Evolutionary conservation across 2,797 vertebrate species (phyloP), one percentile per base, ranked within the genome.

Genomic region (Enteromius viviparus): DNA sequence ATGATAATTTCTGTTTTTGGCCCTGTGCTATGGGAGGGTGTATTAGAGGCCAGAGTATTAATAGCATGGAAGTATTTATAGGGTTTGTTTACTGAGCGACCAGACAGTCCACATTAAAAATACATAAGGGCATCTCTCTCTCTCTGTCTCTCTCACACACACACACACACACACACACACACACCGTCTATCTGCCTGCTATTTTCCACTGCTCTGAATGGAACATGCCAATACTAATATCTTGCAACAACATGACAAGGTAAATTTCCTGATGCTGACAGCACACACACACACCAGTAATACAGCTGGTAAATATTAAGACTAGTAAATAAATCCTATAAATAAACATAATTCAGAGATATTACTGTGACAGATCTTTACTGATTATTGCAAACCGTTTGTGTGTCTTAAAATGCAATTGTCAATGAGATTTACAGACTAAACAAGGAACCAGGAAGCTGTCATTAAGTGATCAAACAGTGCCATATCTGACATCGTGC

Each of bases 41-140:
- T 55, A 42, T 66, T 51, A 68, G 40, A 71, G 40, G 29, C 8
- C 53, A 70, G 40, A 58, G 10, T 78, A 78, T 40, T 78, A 78
- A 70, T 62, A 83, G 40, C 29, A 49, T 62, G 51, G 14, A 32
- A 19, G 47, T 26, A 80, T 75, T 84, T 42, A 78, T 65, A 69
- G 65, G 53, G 69, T 65, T 75, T 84, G 64, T 80, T 80, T 80
- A 80, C 62, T 45, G 58, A 76, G 55, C n/a, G 8, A 34, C 37
- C 34, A 66, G 69, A 68, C 76, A 40, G 77, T 60, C 68, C 65
- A 53, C 19, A 53, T 55, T 69, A 83, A 76, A 83, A 77, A 58
- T 77, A 69, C 49, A 66, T 45, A 53, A 55, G 64, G 71, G 32
- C 71, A 58, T 65, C 12, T 42, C 60, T 76, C 45, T 82, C 47